These are phyloP conservation scores for Caiman crocodilus DNA, from an alignment of 2,797 vertebrate species.

Conservation along the genomic window DNA sequence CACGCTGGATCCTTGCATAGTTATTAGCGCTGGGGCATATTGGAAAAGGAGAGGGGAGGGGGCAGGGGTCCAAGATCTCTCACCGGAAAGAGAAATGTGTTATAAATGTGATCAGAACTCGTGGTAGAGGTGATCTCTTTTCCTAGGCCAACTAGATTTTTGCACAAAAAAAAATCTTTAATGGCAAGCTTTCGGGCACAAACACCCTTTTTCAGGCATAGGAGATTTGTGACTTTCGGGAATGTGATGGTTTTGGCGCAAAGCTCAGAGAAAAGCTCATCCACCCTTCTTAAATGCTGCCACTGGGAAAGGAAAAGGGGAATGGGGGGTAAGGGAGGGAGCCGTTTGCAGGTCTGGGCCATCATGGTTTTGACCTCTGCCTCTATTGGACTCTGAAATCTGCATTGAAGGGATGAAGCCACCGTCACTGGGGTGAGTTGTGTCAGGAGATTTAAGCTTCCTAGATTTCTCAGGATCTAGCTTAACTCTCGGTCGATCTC, in stretches of 20 bases:
- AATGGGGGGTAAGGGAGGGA: not conserved
- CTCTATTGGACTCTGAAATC: not conserved
- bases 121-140: no score
- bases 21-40: not conserved
- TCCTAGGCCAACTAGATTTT: no score
- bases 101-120: not conserved
- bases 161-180: no score
- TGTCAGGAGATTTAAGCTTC: no score
- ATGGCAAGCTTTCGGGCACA: no score
- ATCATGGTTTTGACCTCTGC: not conserved
- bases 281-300: not conserved
- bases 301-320: rapidly evolving
- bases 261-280: no score
- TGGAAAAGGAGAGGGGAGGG: not conserved
- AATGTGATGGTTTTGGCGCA: no score
- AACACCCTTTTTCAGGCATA: no score
- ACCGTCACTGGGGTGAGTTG: not conserved
- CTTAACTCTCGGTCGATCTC: no score
- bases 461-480: no score
- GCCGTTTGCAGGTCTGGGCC: not conserved
- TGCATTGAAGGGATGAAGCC: rapidly evolving
- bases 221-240: no score
- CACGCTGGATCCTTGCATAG: not conserved
- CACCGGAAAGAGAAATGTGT: not conserved
- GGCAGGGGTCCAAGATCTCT: not conserved